Conservation (phyloP, 2,113 vertebrate species). For the Petaurus breviceps region DNA sequence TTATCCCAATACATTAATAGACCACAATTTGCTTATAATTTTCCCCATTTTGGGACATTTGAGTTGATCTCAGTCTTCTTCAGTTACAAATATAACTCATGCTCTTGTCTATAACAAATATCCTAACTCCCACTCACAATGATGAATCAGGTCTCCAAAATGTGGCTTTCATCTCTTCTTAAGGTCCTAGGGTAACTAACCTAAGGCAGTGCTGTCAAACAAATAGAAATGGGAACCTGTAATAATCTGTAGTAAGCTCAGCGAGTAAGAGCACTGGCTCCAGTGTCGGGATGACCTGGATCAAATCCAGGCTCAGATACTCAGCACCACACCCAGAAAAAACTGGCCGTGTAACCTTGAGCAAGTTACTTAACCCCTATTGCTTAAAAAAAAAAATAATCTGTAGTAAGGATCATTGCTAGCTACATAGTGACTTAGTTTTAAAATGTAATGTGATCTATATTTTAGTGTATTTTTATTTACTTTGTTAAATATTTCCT, state of each 20-base stretch:
- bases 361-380: no score
- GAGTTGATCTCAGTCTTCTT: not conserved
- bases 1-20: not conserved
- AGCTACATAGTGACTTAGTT: not conserved
- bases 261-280: no score
- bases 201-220: not conserved
- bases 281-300: no score
- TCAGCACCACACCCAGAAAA: no score
- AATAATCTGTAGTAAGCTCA: not conserved
- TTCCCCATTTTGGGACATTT: not conserved
- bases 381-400: no score
- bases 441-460: not conserved
- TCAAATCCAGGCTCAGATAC: no score
- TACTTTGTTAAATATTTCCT: not conserved
- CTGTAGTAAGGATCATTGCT: not conserved
- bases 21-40: not conserved
- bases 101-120: not conserved
- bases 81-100: not conserved
- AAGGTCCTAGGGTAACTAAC: not conserved
- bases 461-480: no score
- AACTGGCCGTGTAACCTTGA: no score
- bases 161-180: not conserved
- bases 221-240: not conserved
- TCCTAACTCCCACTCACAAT: not conserved
- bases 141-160: not conserved